Percentiles rank a stretch among this genome's conserved stretches.
phyloP scores from a whole-genome alignment of 2,888 invertebrate genomes.

The Drosophila nr. medialis region DNA sequence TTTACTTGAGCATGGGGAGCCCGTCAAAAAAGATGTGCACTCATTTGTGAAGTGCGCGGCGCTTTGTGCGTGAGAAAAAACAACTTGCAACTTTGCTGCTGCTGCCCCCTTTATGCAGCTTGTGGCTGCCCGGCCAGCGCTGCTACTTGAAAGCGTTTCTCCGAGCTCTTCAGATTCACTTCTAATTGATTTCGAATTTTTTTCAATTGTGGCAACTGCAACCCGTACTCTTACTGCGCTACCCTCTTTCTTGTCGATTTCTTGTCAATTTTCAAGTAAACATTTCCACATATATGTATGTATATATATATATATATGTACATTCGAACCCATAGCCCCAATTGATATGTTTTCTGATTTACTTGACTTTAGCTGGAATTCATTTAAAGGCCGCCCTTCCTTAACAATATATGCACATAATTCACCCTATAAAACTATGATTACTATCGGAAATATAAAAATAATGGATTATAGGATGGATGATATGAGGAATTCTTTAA shows the following conservation, averaged over 20 bases:
- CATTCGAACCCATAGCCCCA: conserved; percentile 16
- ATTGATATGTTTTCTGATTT: conserved; percentile 7
- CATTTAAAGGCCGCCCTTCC: conserved; percentile 4
- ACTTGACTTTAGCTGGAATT: conserved; percentile 18
- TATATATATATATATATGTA: background rate
- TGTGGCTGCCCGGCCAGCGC: conserved; percentile 25
- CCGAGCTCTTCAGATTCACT: conserved; percentile 65
- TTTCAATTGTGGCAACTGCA: conserved; percentile 55
- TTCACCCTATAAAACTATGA: background rate
- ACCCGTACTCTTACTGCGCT: background rate
- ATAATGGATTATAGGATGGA: background rate
- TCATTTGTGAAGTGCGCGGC: conserved; percentile 74
- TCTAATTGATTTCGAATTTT: conserved; percentile 73
- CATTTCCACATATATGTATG: background rate
- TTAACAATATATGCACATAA: background rate
- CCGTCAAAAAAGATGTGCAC: conserved; percentile 71
- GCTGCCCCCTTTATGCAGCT: conserved; percentile 10
- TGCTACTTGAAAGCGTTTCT: conserved; percentile 67
- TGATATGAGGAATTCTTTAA: background rate
- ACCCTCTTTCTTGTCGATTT: conserved; percentile 13
- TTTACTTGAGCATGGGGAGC: conserved; percentile 18
- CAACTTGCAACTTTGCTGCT: conserved; percentile 33
- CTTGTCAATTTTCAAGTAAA: conserved; percentile 42
- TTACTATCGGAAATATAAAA: conserved; percentile 1
- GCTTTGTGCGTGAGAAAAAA: conserved; percentile 66